Conservation (phyloP, 2,888 invertebrate genomes). For the Andrena chrysosceles region DNA sequence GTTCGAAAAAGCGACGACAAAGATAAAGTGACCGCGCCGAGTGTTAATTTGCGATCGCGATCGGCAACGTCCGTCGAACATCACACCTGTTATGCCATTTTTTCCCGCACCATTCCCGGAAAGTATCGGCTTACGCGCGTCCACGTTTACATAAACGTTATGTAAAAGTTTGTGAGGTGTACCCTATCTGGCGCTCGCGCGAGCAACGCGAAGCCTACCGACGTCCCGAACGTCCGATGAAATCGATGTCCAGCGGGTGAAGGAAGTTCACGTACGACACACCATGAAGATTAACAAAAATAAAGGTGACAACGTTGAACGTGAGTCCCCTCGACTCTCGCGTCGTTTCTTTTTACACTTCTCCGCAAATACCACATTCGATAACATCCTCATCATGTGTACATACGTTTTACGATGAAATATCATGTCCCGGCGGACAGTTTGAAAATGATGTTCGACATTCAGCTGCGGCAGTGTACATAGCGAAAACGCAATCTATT, state of each 20-base stretch:
- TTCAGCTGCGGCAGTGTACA: not conserved
- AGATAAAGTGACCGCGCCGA: slow-evolving; percentile 2
- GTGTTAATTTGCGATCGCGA: not conserved
- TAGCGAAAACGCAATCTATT: not conserved
- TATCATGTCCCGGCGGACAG: no score
- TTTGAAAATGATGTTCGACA: not conserved
- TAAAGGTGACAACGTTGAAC: slow-evolving; percentile 25
- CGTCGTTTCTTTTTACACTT: not conserved
- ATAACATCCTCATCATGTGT: no score
- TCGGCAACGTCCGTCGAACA: slow-evolving; percentile 6
- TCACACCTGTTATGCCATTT: not conserved
- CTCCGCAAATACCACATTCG: not conserved
- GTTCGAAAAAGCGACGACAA: slow-evolving; percentile 10
- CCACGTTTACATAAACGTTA: slow-evolving; percentile 42
- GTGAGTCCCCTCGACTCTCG: slow-evolving; percentile 43
- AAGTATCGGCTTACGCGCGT: slow-evolving; percentile 15
- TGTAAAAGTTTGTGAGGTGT: slow-evolving; percentile 33
- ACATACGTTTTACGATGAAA: no score
- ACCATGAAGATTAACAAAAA: slow-evolving; percentile 63
- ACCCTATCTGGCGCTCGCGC: not conserved
- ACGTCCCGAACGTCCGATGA: not conserved
- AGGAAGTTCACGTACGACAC: not conserved
- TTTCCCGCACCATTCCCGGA: not conserved
- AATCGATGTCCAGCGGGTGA: not conserved
- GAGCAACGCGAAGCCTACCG: not conserved